Conservation (phyloP, 2,888 invertebrate species). For the Erpobdella octoculata region DNA sequence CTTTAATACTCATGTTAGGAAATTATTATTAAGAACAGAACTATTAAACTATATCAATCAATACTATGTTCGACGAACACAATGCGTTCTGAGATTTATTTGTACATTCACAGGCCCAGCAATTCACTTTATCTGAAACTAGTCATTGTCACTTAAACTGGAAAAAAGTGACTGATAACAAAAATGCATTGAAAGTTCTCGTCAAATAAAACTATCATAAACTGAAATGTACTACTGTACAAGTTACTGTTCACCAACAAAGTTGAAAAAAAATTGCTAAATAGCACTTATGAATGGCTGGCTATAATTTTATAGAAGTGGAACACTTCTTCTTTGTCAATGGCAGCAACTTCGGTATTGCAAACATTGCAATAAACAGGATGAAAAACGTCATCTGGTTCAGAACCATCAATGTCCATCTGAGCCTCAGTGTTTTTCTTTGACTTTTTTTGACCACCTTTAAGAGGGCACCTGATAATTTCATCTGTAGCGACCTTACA, state of each 20-base stretch:
- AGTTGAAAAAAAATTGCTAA: too few relatives aligned
- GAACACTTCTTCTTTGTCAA: conserved; percentile 58
- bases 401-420: neutral
- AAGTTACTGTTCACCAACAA: neutral
- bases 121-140: too few relatives aligned
- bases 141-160: too few relatives aligned
- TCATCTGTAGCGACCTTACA: conserved; percentile 47
- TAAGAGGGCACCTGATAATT: conserved; percentile 45
- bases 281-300: conserved; percentile 33
- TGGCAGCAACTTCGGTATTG: conserved; percentile 57
- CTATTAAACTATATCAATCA: too few relatives aligned
- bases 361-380: conserved; percentile 57
- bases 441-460: conserved; percentile 41
- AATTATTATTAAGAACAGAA: too few relatives aligned
- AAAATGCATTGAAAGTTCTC: too few relatives aligned
- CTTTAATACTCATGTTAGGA: too few relatives aligned
- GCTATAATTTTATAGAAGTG: conserved; percentile 58
- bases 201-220: neutral
- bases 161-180: too few relatives aligned
- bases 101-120: too few relatives aligned
- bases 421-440: conserved; percentile 34
- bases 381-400: conserved; percentile 51
- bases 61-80: too few relatives aligned
- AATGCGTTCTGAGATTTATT: too few relatives aligned
- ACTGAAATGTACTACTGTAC: neutral